Conservation (phyloP, 2,113 vertebrate genomes). For the Lagenorhynchus albirostris region DNA sequence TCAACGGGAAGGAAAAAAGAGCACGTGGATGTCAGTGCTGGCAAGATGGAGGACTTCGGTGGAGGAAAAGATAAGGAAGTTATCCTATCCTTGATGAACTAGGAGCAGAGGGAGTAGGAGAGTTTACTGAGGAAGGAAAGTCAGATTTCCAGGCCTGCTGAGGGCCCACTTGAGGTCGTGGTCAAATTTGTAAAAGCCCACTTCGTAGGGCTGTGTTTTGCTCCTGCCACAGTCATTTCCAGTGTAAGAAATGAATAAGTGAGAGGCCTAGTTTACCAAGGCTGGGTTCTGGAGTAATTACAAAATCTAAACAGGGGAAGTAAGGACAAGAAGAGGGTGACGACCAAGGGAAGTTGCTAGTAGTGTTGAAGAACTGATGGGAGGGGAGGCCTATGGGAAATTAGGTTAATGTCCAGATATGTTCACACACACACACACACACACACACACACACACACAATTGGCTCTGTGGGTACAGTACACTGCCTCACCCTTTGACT, state of each 20-base stretch:
- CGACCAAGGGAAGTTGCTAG: background rate
- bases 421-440: background rate
- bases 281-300: background rate
- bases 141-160: background rate
- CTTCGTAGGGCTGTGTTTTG: background rate
- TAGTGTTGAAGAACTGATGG: background rate
- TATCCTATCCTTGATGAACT: background rate
- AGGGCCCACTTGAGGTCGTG: background rate
- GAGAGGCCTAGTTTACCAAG: background rate
- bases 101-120: background rate
- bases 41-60: background rate
- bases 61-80: background rate
- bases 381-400: background rate
- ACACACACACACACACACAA: background rate
- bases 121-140: too few species aligned
- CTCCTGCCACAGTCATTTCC: background rate
- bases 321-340: background rate
- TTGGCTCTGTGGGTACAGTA: too few species aligned
- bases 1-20: background rate
- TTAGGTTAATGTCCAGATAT: background rate
- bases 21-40: background rate
- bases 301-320: background rate
- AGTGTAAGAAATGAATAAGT: background rate
- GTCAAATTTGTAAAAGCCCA: background rate
- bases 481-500: background rate